Base-by-base conservation (phyloP, 2,797 vertebrate genomes). In the Micrastur ruficollis region DNA sequence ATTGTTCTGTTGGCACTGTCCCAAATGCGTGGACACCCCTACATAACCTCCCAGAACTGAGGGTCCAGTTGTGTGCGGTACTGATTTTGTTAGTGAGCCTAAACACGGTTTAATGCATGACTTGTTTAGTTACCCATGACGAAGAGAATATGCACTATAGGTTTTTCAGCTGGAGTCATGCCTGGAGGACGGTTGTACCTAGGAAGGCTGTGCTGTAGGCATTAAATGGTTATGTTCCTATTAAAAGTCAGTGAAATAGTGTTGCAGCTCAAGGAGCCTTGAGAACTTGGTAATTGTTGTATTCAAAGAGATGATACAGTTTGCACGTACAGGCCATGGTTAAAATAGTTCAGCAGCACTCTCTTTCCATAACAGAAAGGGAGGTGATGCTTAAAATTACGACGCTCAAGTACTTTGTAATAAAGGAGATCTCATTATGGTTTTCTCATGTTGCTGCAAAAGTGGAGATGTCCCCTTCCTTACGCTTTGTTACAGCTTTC, bases 51-150 rank as follows among this genome's bases (percentile, higher is more conserved):
- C 27, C 12, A 40, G 47, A 75, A 5, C 49, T 2, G 36, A 38
- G 31, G 31, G 31, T 11, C 16, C 2, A 7, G 15, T 5, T 29
- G 25, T 11, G n/a, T 20, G 32, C 1, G 2, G 31, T 19, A 10
- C 42, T 0, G 1, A 3, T 8, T 71, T 0, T 14, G 11, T 14
- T 5, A 2, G 55, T 1, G 47, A 50, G 23, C 29, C 0, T 4
- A 6, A 47, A 7, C 8, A 4, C 22, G 4, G 12, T 70, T 34
- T 21, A 22, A 12, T 5, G 34, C 1, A 0, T 10, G 3, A 2
- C 36, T 71, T 56, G 26, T 5, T 56, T 9, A 17, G 5, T 5
- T 21, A 12, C 5, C 16, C 2, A 0, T 34, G 40, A 42, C 23
- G 42, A 63, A 5, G 26, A 31, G 2, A 46, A 3, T 12, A 3